Evolutionary conservation across 2,113 vertebrate genomes (phyloP).

Genomic region (Chloropsis cyanopogon): DNA sequence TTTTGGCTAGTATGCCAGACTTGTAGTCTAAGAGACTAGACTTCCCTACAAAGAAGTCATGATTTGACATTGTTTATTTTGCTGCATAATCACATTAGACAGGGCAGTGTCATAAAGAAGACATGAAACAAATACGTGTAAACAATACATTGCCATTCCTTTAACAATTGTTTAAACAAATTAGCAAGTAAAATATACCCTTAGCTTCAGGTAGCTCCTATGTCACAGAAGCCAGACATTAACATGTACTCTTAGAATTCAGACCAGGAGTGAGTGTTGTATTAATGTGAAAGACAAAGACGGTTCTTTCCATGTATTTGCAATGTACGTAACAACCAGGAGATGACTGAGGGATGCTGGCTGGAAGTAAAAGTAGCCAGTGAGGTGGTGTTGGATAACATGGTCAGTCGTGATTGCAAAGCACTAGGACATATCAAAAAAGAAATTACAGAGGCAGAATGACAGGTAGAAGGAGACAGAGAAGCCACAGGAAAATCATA

Average conservation of each 20-base stretch:
- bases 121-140: background rate
- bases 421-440: background rate
- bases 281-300: background rate
- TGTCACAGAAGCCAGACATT: background rate
- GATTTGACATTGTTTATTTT: conserved; percentile 31
- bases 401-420: background rate
- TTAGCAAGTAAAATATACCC: background rate
- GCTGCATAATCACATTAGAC: conserved; percentile 2
- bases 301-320: background rate
- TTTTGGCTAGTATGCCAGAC: conserved; percentile 30
- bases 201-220: background rate
- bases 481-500: background rate
- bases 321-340: background rate
- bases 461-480: background rate
- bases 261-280: background rate
- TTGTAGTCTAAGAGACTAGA: conserved; percentile 16
- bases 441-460: background rate
- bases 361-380: background rate
- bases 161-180: background rate
- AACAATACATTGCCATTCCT: background rate
- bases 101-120: background rate
- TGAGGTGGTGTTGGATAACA: background rate
- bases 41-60: background rate
- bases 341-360: background rate
- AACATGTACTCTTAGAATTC: background rate